phyloP scores from a whole-genome alignment of 2,888 invertebrate genomes.

The Amaurobius ferox region DNA sequence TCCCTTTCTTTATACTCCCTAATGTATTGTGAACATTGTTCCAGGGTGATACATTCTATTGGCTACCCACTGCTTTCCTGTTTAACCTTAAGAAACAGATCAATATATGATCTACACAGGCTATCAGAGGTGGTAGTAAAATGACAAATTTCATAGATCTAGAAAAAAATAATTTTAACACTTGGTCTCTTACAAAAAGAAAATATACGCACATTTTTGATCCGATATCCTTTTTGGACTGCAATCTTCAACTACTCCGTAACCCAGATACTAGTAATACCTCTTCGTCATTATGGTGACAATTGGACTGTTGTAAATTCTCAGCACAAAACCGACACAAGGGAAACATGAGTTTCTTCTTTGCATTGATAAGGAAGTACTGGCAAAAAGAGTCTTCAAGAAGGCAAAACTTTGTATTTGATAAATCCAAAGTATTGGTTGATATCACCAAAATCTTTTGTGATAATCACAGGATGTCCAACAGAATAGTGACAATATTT shows the following conservation, averaged over 20 bases:
- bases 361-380: slow-evolving; percentile 37
- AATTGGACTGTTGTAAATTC: slow-evolving; percentile 68
- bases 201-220: neutral
- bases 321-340: slow-evolving; percentile 74
- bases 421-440: slow-evolving; percentile 74
- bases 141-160: slow-evolving; percentile 41
- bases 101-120: slow-evolving; percentile 25
- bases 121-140: neutral
- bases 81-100: slow-evolving; percentile 40
- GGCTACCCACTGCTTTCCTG: slow-evolving; percentile 42
- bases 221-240: slow-evolving; percentile 74
- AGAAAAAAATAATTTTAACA: neutral
- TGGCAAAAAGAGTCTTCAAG: slow-evolving; percentile 17
- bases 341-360: slow-evolving; percentile 74
- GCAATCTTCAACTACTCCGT: slow-evolving; percentile 75
- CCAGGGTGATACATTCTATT: neutral
- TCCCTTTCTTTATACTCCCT: neutral
- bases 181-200: neutral
- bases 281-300: slow-evolving; percentile 73
- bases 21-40: neutral
- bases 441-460: slow-evolving; percentile 73
- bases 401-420: slow-evolving; percentile 75
- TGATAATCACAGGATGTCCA: slow-evolving; percentile 74
- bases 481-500: slow-evolving; percentile 73
- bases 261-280: slow-evolving; percentile 74